Evolutionary conservation across 2,113 vertebrate genomes (phyloP), one percentile per base, ranked within the genome.

Genomic region (Petroica traversi): DNA sequence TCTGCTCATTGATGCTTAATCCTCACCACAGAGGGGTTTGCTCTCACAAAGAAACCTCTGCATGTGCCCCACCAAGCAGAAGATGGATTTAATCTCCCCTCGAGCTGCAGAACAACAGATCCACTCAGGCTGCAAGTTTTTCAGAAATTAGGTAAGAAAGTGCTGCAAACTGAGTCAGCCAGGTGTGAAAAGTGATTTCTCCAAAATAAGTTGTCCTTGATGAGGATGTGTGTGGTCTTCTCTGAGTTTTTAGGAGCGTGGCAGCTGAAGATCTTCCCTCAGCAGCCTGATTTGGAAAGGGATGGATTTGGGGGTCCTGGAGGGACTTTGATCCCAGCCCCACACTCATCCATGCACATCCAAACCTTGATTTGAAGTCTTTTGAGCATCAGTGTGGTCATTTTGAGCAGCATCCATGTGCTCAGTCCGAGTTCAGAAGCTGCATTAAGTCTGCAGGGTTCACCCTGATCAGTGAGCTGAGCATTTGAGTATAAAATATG

Each of bases 81-180:
- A 69, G 20, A 74, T 10, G 24, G 49, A 41, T 62, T 68, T 54
- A 40, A 38, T 76, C 41, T 75, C 25, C 45, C 66, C 58, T 51
- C 14, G 19, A 55, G 49, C 62, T 79, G n/a, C 71, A 79, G 64
- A 68, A 13, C 36, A 58, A 38, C 26, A 24, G 45, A 82, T 13
- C 14, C 84, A 86, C 36, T 54, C n/a, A 40, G 16, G 67, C 82
- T 85, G 59, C 49, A 85, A 64, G 22, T 12, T 64, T 57, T 74
- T 12, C n/a, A 49, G 40, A 75, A 80, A 57, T 14, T 43, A 64
- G n/a, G 14, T 23, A 71, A 26, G 64, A 72, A 95, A 81, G 8
- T 40, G 13, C 17, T 40, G 72, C 1, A 0, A 6, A 29, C 38
- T 0, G 3, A 82, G 10, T 18, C 45, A 58, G 38, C 36, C 48